Evolutionary conservation across 2,113 vertebrate genomes (phyloP).

Genomic region (Plectropomus leopardus): DNA sequence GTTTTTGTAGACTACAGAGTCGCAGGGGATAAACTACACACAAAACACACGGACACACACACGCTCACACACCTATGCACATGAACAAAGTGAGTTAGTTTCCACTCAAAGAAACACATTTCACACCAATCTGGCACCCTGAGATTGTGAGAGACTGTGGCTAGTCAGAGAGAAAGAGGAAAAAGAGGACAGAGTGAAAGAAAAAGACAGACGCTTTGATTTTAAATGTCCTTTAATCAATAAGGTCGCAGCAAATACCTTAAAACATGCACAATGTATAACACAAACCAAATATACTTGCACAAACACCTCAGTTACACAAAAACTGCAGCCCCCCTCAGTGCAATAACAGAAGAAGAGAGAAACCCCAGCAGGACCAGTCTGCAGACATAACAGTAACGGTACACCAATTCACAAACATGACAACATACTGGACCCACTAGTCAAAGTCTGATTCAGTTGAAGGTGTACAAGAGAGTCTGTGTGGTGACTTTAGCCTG

Average conservation of each 20-base stretch:
- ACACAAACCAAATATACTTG: not conserved
- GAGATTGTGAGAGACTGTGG: constrained; percentile 60
- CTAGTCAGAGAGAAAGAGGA: not conserved
- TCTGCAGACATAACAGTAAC: constrained; percentile 46
- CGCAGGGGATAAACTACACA: constrained; percentile 8
- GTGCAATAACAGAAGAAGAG: constrained; percentile 24
- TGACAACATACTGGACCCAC: not conserved
- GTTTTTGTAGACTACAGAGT: constrained; percentile 35
- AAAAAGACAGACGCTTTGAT: constrained; percentile 11
- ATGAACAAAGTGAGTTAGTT: not conserved
- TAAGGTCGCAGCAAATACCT: constrained; percentile 12
- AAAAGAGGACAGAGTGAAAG: constrained; percentile 9
- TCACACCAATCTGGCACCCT: constrained; percentile 76
- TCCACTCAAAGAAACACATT: constrained; percentile 39
- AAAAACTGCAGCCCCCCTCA: not conserved
- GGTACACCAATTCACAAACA: constrained; percentile 42
- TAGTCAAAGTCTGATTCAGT: constrained; percentile 9
- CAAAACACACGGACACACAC: constrained; percentile 16
- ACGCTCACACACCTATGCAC: not conserved
- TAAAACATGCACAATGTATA: not conserved
- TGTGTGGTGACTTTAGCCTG: not conserved
- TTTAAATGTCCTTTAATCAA: constrained; percentile 23
- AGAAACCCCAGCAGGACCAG: constrained; percentile 20
- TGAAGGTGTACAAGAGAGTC: not conserved
- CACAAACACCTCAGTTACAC: not conserved